Percentiles rank a stretch among this genome's conserved stretches.
Conservation (phyloP, 1,140 invertebrate genomes). For the Cydia amplana region DNA sequence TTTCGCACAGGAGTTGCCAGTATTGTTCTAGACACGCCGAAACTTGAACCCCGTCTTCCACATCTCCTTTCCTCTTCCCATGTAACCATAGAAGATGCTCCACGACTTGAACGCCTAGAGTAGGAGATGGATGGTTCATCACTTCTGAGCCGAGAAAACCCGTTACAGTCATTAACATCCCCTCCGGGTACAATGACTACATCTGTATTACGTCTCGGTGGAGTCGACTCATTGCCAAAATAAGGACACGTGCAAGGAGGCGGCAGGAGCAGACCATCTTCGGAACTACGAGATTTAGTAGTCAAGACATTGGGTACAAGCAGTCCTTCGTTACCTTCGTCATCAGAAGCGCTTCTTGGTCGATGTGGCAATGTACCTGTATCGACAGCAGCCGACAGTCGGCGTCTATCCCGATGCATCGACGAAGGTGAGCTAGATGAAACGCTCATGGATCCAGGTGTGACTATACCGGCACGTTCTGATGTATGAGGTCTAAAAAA, state of each 20-base stretch:
- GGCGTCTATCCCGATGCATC: slow-evolving; percentile 65
- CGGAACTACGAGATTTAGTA: slow-evolving; percentile 68
- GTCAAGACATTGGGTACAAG: slow-evolving; percentile 63
- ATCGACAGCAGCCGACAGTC: slow-evolving; percentile 62
- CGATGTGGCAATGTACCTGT: slow-evolving; percentile 58
- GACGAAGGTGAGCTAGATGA: slow-evolving; percentile 73
- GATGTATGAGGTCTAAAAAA: slow-evolving; percentile 64
- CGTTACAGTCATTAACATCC: slow-evolving; percentile 69
- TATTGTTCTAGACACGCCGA: slow-evolving; percentile 80
- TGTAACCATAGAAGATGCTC: slow-evolving; percentile 79
- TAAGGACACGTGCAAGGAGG: slow-evolving; percentile 89
- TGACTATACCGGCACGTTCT: slow-evolving; percentile 67
- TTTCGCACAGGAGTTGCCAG: slow-evolving; percentile 67
- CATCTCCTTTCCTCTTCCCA: slow-evolving; percentile 81
- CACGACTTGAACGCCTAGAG: slow-evolving; percentile 67
- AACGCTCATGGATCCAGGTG: slow-evolving; percentile 69
- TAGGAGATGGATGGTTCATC: slow-evolving; percentile 73
- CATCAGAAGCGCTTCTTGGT: slow-evolving; percentile 71
- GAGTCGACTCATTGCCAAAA: slow-evolving; percentile 83
- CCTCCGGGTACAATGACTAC: slow-evolving; percentile 71
- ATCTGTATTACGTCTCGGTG: slow-evolving; percentile 68
- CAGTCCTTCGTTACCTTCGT: slow-evolving; percentile 69
- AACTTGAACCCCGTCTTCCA: slow-evolving; percentile 78
- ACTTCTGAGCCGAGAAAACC: slow-evolving; percentile 63
- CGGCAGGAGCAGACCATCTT: slow-evolving; percentile 81